Base-by-base conservation (phyloP, 2,888 invertebrate genomes). In the Idaea aversata region DNA sequence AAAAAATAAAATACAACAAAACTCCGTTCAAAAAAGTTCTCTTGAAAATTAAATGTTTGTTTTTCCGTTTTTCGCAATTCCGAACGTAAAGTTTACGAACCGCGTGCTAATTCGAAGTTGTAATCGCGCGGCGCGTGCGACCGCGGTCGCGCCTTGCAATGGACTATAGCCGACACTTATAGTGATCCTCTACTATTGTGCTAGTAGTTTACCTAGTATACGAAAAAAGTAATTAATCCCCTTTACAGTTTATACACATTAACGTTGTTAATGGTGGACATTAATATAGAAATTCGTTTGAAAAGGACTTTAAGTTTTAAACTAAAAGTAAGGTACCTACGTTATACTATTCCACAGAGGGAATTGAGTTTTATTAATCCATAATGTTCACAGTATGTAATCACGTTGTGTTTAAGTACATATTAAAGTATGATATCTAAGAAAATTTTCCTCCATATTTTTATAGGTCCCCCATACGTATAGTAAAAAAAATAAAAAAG, bases 111-210 rank as follows among this genome's bases (percentile, higher is more conserved):
- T 72, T 70, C 47, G 47, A 47, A 73, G 78, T 73, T 76, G 75
- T 78, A 76, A 78, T 70, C 72, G 75, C 76, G 76, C 70, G 72
- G 77, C 84, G 84, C 90, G 90, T 87, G 87, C 84, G 82, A 70
- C 68, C 85, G 69, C 82, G 70, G 73, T 76, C 86, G 85, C 84
- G 86, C 74, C 82, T 81, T 83, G 78, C 78, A 79, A 77, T 84
- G 86, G 88, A 90, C 88, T 90, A 88, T 87, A 75, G 75, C 74
- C 72, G 75, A 75, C 72, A 72, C 72, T 59, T 35, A 63, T 59
- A 66, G 63, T 64, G 65, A 64, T 66, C 35, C 61, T 64, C 68
- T 66, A 61, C 66, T 66, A 66, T 65, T 59, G 68, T 66, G 63
- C 68, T 68, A 15, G 63, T 16, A 16, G 36, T 59, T 67, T 69